These are phyloP conservation scores for Bombus waltoni DNA, from an alignment of 1,140 invertebrate species.

Conservation along the genomic window DNA sequence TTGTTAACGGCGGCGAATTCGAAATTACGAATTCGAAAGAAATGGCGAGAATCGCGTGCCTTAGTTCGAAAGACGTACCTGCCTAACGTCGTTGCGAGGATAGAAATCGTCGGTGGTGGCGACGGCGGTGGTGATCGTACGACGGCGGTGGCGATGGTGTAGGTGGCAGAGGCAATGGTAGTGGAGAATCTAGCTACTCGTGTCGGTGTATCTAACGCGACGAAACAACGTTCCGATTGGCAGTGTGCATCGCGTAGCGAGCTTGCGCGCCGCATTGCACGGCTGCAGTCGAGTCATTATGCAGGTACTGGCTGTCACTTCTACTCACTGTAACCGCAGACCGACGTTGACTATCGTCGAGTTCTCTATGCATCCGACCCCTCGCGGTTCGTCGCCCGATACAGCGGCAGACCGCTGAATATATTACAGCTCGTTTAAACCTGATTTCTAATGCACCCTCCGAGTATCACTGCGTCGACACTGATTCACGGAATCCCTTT, in stretches of 20 bases:
- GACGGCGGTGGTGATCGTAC: neutral
- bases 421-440: slow-evolving; percentile 57
- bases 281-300: slow-evolving; percentile 76
- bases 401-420: slow-evolving; percentile 53
- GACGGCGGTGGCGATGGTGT: neutral
- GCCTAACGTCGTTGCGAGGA: slow-evolving; percentile 4
- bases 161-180: neutral
- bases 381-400: slow-evolving; percentile 50
- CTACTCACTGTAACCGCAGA: slow-evolving; percentile 63
- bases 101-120: neutral
- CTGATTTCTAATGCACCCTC: slow-evolving; percentile 44
- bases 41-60: slow-evolving; percentile 30
- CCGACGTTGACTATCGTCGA: slow-evolving; percentile 61
- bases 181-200: neutral
- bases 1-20: neutral
- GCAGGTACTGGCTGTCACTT: slow-evolving; percentile 75
- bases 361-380: slow-evolving; percentile 43
- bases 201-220: slow-evolving; percentile 13
- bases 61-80: neutral
- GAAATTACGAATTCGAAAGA: slow-evolving; percentile 18
- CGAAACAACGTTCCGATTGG: slow-evolving; percentile 31
- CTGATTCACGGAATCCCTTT: slow-evolving; percentile 14
- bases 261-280: slow-evolving; percentile 70
- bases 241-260: slow-evolving; percentile 56
- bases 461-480: slow-evolving; percentile 34